Evolutionary conservation across 2,113 vertebrate species (phyloP).

Genomic region (Istiophorus platypterus): DNA sequence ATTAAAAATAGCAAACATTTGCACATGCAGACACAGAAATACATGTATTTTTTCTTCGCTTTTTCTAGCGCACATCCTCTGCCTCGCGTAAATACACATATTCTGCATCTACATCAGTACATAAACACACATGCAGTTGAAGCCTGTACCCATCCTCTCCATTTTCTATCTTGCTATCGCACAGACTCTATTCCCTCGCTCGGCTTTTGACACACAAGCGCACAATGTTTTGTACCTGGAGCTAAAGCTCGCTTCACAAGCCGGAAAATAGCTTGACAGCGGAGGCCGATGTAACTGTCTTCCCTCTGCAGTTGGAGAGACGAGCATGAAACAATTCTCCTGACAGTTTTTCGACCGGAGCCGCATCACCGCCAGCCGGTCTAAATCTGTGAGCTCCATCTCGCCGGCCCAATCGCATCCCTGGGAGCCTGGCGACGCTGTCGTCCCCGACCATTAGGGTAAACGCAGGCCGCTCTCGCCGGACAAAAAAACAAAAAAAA

Average conservation of each 20-base stretch:
- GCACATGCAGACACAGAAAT: background rate
- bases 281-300: constrained; percentile 43
- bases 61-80: background rate
- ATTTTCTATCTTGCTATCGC: background rate
- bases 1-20: too few species aligned
- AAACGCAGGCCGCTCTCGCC: background rate
- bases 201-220: background rate
- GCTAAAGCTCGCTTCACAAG: constrained; percentile 57
- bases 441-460: background rate
- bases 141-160: background rate
- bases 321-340: constrained; percentile 62
- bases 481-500: too few species aligned
- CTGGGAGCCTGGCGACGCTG: constrained; percentile 32
- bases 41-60: too few species aligned
- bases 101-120: background rate
- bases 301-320: constrained; percentile 39
- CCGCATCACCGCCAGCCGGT: constrained; percentile 34
- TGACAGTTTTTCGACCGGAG: constrained; percentile 55
- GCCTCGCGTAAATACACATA: background rate
- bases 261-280: constrained; percentile 45
- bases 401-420: constrained; percentile 53
- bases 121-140: background rate
- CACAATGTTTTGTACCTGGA: constrained; percentile 22
- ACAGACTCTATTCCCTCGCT: too few species aligned
- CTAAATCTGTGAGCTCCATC: constrained; percentile 42